Base-by-base conservation (phyloP, 2,888 invertebrate genomes). In the Pseudolycoriella hygida region DNA sequence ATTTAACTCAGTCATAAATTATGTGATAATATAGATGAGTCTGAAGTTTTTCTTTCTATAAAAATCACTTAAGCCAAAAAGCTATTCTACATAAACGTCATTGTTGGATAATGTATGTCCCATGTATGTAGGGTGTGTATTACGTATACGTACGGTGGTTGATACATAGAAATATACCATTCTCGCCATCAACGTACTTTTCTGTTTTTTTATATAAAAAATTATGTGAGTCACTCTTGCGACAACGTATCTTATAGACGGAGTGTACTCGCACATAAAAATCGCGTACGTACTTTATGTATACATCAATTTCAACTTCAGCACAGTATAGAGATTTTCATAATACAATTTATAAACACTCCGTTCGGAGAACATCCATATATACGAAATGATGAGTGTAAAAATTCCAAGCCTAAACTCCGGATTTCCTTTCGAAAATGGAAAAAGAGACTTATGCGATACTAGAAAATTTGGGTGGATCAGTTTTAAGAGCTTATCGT, bases 391-490 rank as follows among this genome's bases (percentile, higher is more conserved):
- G 34, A 34, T 12, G 12, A 34, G 34, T 14, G 34, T 34, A 34
- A 34, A 34, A 34, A 34, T 34, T 34, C 34, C 34, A 34, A 34
- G 34, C 15, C 34, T 34, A 34, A 34, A 34, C 34, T 34, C 34
- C 34, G 34, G 34, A 34, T 34, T 34, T 34, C 34, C 34, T 34
- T 34, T 34, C 34, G 34, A 34, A 34, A 34, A 34, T 34, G 34
- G 34, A 34, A 34, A 34, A 34, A 34, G 34, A 34, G 15, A 34
- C 34, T 34, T 34, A 34, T 34, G 34, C 12, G 34, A 34, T 34
- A 34, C 34, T 34, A 12, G 34, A 34, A 34, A 34, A 14, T 34
- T 34, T 34, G 34, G 34, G 12, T 34, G 34, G 34, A 34, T 34
- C 15, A 34, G 34, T 34, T 34, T 34, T 34, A 34, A 34, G 34